Percentiles rank a stretch among this genome's conserved stretches.
These are phyloP conservation scores for Meda fulgida DNA, from an alignment of 2,797 vertebrate genomes.

Conservation along the genomic window DNA sequence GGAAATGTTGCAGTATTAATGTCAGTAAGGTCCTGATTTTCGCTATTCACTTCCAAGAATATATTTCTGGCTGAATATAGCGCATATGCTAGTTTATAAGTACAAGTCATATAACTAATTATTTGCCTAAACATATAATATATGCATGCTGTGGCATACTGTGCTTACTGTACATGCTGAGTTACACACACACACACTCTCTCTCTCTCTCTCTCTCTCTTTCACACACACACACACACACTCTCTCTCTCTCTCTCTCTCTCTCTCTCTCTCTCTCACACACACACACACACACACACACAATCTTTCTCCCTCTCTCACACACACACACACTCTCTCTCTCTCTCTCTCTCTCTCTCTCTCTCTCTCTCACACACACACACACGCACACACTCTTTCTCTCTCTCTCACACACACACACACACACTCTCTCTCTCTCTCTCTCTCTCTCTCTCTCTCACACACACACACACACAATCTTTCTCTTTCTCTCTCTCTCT, in stretches of 20 bases:
- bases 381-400: too few species aligned
- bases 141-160: background rate
- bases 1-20: background rate
- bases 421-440: background rate
- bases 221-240: background rate
- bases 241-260: background rate
- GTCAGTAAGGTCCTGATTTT: background rate
- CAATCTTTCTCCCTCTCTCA: background rate
- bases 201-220: too few species aligned
- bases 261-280: too few species aligned
- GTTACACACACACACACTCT: background rate
- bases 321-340: background rate
- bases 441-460: too few species aligned
- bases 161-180: background rate
- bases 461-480: slow-evolving; percentile 5
- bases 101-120: background rate
- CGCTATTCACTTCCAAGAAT: background rate
- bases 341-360: too few species aligned
- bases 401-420: slow-evolving; percentile 9
- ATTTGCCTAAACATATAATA: background rate
- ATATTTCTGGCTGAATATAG: background rate
- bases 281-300: too few species aligned
- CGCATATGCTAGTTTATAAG: background rate
- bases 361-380: too few species aligned
- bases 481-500: too few species aligned